Base-by-base conservation (phyloP, 2,797 vertebrate genomes). In the Taeniopygia guttata region DNA sequence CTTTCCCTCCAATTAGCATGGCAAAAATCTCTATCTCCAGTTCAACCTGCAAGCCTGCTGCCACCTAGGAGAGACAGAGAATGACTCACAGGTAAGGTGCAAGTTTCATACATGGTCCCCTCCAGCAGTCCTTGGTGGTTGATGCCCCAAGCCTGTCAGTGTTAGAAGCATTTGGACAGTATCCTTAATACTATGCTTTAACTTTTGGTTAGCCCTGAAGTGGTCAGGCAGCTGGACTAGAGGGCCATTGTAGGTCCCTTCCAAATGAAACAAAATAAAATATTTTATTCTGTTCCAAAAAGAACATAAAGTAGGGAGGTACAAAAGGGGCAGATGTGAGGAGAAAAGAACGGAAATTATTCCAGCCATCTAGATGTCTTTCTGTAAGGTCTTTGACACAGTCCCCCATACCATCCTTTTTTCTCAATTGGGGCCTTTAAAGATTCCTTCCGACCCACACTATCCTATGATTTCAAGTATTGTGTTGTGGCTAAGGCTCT, bases 11-110 rank as follows among this genome's bases (percentile, higher is more conserved):
- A 20, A 78, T 29, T 38, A 95, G 94, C 97, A 97, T 97, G 87
- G 98, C 98, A 70, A 98, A 98, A 72, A 99, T 95, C 95, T 99
- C 97, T 55, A 99, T 95, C 68, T 98, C 96, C 91, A 99, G 97
- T 21, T 98, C 95, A 20, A 95, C 94, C 9, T 98, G 98, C 97
- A 99, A 94, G 46, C 99, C 99, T 60, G 99, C 98, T 19, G 99
- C 98, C 95, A 99, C 98, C 99, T 99, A 45, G 23, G 77, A 94
- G 90, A 95, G 27, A 95, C 7, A 83, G 42, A 77, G 34, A 26
- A 54, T 49, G 32, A 34, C 16, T 54, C 46, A 58, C 15, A 66
- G 22, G 26, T 74, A 46, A 90, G 25, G n/a, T 56, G 46, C 16
- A 5, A 10, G 16, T 74, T 87, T 64, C 17, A 34, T 12, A 23